Conservation (phyloP, 2,888 invertebrate genomes). For the Laothoe populi region DNA sequence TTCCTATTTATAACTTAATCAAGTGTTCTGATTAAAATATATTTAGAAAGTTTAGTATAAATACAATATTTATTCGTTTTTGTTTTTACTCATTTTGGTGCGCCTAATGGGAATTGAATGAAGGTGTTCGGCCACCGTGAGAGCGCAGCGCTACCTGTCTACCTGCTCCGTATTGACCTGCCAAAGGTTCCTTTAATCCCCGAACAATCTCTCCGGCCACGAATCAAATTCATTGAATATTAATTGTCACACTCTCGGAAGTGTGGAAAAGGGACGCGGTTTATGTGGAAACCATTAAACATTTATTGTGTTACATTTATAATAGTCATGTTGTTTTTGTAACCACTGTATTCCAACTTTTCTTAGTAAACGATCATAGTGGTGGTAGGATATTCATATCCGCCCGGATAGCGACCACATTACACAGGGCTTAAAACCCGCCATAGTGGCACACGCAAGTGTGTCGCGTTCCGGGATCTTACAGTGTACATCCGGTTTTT, state of each 20-base stretch:
- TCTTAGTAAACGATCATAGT: no score
- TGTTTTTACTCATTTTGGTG: conserved; percentile 29
- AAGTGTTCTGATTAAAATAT: neutral
- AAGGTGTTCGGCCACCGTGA: conserved; percentile 46
- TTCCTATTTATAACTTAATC: neutral
- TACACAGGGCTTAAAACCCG: no score
- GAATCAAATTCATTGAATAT: conserved; percentile 67
- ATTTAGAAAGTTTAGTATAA: neutral
- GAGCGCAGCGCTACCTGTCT: conserved; percentile 65
- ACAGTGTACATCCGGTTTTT: no score
- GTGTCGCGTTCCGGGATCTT: no score
- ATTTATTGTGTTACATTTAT: conserved; percentile 5
- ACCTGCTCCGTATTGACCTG: conserved; percentile 64
- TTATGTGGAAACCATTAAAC: conserved; percentile 20
- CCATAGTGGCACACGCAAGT: no score
- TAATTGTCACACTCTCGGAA: conserved; percentile 34
- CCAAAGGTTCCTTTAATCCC: conserved; percentile 69
- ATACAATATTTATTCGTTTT: conserved; percentile 1
- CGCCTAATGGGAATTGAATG: conserved; percentile 53
- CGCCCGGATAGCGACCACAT: no score
- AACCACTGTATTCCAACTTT: neutral
- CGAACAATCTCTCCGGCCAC: conserved; percentile 63
- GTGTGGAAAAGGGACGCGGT: conserved; percentile 12
- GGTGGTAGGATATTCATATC: no score
- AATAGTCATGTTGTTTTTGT: neutral